phyloP scores from a whole-genome alignment of 2,797 vertebrate genomes.

The Chiroxiphia lanceolata region DNA sequence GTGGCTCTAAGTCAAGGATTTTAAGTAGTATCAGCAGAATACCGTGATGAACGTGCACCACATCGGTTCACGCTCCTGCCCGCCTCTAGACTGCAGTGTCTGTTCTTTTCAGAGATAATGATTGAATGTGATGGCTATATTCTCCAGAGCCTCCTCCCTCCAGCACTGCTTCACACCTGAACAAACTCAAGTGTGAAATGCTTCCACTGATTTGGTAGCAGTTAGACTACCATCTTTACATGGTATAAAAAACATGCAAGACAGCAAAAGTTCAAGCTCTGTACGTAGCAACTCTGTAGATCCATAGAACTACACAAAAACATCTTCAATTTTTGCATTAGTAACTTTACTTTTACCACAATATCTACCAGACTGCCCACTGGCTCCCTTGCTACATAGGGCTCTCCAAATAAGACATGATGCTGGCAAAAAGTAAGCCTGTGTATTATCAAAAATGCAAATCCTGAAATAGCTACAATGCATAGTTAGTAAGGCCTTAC shows the following conservation, averaged over 20 bases:
- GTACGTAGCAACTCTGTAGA: background rate
- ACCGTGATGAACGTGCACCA: slow-evolving; percentile 1
- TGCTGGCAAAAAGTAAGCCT: background rate
- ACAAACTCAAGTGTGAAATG: slow-evolving; percentile 36
- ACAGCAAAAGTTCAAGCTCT: background rate
- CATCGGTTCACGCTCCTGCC: slow-evolving; percentile 21
- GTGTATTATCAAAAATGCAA: background rate
- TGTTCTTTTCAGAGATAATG: slow-evolving; percentile 48
- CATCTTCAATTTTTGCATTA: background rate
- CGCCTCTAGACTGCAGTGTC: background rate
- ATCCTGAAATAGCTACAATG: background rate
- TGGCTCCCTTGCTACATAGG: background rate
- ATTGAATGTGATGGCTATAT: slow-evolving; percentile 49
- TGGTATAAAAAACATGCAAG: background rate
- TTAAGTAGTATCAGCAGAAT: slow-evolving; percentile 4
- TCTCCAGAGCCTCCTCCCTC: slow-evolving; percentile 54
- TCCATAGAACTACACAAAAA: background rate
- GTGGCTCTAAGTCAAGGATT: background rate
- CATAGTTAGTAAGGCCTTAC: background rate
- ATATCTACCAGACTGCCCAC: background rate
- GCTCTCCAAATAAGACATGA: background rate
- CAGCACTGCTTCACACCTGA: slow-evolving; percentile 60
- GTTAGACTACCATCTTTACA: background rate
- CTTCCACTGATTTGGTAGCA: slow-evolving; percentile 5
- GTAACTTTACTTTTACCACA: background rate